Conservation (phyloP, 2,797 vertebrate genomes). For the Characodon lateralis region DNA sequence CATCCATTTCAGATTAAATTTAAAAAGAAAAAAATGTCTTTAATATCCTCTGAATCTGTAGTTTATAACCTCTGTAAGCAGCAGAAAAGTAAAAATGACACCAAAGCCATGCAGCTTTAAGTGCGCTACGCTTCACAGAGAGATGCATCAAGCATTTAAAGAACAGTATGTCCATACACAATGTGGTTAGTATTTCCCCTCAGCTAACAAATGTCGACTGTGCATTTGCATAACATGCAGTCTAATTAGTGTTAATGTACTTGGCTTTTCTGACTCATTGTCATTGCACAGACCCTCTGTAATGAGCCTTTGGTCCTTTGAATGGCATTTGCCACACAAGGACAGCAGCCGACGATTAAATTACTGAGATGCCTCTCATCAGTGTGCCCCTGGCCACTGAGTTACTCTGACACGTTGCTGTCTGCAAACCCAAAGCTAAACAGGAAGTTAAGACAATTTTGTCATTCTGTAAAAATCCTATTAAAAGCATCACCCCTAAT, state of each 20-base stretch:
- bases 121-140: neutral
- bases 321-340: neutral
- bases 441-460: neutral
- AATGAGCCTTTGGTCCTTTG: constrained; percentile 14
- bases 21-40: too few species aligned
- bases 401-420: neutral
- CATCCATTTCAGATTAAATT: neutral
- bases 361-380: constrained; percentile 1
- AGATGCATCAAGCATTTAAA: neutral
- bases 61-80: neutral
- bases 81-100: neutral
- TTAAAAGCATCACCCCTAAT: neutral
- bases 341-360: neutral
- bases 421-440: neutral
- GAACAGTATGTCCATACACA: neutral
- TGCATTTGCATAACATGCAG: constrained; percentile 19
- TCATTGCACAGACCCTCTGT: constrained; percentile 4
- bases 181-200: rapidly evolving
- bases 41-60: neutral
- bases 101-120: neutral
- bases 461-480: neutral
- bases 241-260: constrained; percentile 26
- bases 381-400: neutral
- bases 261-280: neutral
- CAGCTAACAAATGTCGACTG: neutral